Evolutionary conservation across 1,140 invertebrate species (phyloP), one percentile per base, ranked within the genome.

Genomic region (Druon quercuslanigerum): DNA sequence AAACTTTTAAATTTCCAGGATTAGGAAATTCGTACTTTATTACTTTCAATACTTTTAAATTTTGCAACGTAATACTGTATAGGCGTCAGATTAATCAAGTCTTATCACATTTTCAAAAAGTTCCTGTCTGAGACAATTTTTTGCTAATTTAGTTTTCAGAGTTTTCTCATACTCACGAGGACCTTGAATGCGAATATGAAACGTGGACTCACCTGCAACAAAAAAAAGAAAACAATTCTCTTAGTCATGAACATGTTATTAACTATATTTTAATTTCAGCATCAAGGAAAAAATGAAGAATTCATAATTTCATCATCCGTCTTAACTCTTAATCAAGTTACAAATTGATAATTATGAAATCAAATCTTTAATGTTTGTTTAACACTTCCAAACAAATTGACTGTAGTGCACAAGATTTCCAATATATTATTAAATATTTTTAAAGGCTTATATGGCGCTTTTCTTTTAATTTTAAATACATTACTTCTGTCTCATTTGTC

Each of bases 171-270:
- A 40, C 60, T 40, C 14, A 66, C 60, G 60, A 40, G 20, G 40
- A 46, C 20, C 60, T 66, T 66, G 56, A 20, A 20, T 57, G 17
- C 9, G 2, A 40, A 46, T 33, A 33, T 60, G 20, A 25, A 60
- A 25, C 12, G 20, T 33, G 20, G 33, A 40, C 60, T 66, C 25
- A 66, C 60, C 71, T 52, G 71, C 51, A 52, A 72, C 71, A 72
- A 72, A 72, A 25, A n/a, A 25, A 66, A 16, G 8, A 72, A 46
- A 33, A 46, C 56, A 9, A 51, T 51, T 72, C 16, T n/a, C 19
- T 57, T 57, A 57, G 17, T 57, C 25, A 57, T 25, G 4, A 14
- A 20, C 25, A 57, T 57, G 11, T 1, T 11, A 57, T 12, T 57
- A 11, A 13, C 19, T 11, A 60, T 60, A 46, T 60, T 60, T 60